Evolutionary conservation across 2,797 vertebrate genomes (phyloP).

Genomic region (Urosaurus nigricauda): DNA sequence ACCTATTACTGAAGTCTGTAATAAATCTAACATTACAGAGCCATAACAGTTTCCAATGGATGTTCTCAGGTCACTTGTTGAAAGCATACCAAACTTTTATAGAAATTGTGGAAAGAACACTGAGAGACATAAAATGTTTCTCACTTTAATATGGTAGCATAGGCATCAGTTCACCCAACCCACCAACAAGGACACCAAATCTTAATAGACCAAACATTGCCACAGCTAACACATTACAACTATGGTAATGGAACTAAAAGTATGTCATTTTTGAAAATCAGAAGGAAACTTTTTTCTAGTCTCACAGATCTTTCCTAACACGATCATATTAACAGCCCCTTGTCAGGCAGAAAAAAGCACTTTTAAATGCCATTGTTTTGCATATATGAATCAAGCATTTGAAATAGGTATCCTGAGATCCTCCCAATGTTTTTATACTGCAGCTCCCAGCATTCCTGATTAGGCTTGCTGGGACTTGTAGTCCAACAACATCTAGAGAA

Average conservation of each 20-base stretch:
- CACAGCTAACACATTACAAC: not conserved
- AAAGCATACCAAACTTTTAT: not conserved
- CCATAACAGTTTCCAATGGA: not conserved
- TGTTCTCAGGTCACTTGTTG: not conserved
- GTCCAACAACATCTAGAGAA: too few species aligned
- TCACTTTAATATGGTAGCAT: not conserved
- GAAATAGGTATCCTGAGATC: too few species aligned
- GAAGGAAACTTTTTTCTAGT: constrained; percentile 33
- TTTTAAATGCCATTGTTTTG: not conserved
- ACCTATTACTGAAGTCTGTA: not conserved
- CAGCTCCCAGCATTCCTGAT: too few species aligned
- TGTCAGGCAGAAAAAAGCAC: not conserved
- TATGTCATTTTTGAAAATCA: constrained; percentile 8
- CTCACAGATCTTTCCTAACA: not conserved
- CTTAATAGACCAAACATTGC: not conserved
- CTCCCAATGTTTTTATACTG: too few species aligned
- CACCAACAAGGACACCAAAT: not conserved
- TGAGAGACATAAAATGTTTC: not conserved
- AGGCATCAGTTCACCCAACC: not conserved
- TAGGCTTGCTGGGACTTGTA: too few species aligned
- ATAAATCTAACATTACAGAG: not conserved
- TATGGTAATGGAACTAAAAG: constrained; percentile 19
- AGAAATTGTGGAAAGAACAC: not conserved
- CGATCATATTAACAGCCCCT: not conserved
- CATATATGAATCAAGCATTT: not conserved